These are phyloP conservation scores for Acanthacorydalis orientalis DNA, from an alignment of 2,888 invertebrate species.

Conservation along the genomic window DNA sequence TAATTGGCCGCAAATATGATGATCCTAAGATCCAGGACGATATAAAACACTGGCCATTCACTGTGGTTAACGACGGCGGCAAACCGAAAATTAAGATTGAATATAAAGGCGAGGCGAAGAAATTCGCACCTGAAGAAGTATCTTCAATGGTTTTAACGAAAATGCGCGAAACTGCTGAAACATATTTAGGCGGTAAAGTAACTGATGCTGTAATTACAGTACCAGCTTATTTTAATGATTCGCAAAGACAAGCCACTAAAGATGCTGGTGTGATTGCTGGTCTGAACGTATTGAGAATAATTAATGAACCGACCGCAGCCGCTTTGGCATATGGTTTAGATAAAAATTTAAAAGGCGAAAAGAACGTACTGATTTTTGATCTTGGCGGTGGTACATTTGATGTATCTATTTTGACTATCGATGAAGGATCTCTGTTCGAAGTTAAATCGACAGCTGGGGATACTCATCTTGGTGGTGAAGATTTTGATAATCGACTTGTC, in stretches of 20 bases:
- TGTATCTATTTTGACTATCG: conserved; percentile 78
- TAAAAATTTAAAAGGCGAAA: conserved; percentile 55
- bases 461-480: conserved; percentile 64
- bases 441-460: conserved; percentile 68
- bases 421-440: conserved; percentile 69
- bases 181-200: conserved; percentile 54
- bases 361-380: conserved; percentile 59
- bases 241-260: conserved; percentile 72
- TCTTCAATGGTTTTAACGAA: conserved; percentile 72
- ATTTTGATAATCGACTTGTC: conserved; percentile 66
- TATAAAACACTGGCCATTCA: conserved; percentile 74
- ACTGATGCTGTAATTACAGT: conserved; percentile 69
- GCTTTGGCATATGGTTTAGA: conserved; percentile 73
- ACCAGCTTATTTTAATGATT: conserved; percentile 71
- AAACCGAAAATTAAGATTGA: conserved; percentile 60
- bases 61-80: conserved; percentile 44
- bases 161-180: conserved; percentile 69
- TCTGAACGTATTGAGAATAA: conserved; percentile 73
- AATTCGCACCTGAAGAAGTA: conserved; percentile 68
- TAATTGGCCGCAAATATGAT: conserved; percentile 67
- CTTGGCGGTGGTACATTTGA: conserved; percentile 84
- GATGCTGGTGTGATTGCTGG: conserved; percentile 78
- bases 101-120: conserved; percentile 56
- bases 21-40: conserved; percentile 65
- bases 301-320: conserved; percentile 82